phyloP scores from a whole-genome alignment of 2,113 vertebrate species.

The Myxocyprinus asiaticus region DNA sequence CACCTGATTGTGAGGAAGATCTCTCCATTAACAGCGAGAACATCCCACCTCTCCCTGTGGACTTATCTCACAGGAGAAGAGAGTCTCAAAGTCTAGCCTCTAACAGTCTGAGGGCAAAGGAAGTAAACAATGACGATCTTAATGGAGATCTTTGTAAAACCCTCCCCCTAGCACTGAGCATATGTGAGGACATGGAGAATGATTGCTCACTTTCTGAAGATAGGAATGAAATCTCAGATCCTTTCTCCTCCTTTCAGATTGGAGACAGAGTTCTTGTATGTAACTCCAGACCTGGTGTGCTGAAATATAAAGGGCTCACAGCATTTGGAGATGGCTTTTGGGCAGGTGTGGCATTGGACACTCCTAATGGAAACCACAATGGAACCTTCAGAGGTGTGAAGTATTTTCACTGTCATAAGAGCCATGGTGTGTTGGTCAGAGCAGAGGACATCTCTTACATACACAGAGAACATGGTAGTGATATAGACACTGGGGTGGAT shows the following conservation, averaged over 20 bases:
- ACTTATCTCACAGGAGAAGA: constrained; percentile 18
- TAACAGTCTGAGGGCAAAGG: constrained; percentile 8
- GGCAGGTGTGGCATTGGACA: constrained; percentile 64
- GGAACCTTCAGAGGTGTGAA: constrained; percentile 58
- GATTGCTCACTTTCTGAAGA: constrained; percentile 39
- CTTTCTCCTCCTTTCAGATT: constrained; percentile 48
- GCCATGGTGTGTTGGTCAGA: constrained; percentile 65
- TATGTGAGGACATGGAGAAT: constrained; percentile 29
- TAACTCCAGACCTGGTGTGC: constrained; percentile 54
- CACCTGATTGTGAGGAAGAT: constrained; percentile 63
- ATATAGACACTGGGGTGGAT: constrained; percentile 37
- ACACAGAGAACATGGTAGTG: not conserved
- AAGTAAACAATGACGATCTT: constrained; percentile 3
- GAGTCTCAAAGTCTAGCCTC: constrained; percentile 5
- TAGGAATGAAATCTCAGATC: constrained; percentile 45
- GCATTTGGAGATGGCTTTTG: constrained; percentile 58
- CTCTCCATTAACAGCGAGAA: constrained; percentile 55
- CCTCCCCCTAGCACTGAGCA: not conserved
- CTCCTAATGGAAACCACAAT: constrained; percentile 54
- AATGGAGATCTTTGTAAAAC: constrained; percentile 12
- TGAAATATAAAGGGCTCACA: constrained; percentile 58
- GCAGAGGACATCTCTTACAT: constrained; percentile 63
- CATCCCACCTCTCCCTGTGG: constrained; percentile 61
- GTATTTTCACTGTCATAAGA: constrained; percentile 61
- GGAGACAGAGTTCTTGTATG: constrained; percentile 63